phyloP scores from a whole-genome alignment of 2,113 vertebrate genomes.

The Plestiodon gilberti region DNA sequence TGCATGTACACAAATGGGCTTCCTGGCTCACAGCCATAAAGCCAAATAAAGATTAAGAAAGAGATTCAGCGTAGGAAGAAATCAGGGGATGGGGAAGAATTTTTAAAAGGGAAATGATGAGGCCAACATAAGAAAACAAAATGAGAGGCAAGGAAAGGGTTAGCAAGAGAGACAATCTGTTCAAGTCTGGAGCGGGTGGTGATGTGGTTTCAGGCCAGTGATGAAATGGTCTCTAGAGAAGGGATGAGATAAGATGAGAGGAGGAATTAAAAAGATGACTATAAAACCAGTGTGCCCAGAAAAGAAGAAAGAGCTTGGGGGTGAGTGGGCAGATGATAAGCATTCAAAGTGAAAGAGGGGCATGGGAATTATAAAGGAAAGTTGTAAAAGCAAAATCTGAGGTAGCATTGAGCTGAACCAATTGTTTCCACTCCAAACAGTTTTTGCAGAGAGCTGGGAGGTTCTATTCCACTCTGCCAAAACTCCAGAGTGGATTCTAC shows the following conservation, averaged over 20 bases:
- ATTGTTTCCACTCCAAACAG: not conserved
- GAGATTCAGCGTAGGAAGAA: not conserved
- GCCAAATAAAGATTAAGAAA: constrained; percentile 3
- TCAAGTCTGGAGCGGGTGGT: not conserved
- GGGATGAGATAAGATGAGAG: not conserved
- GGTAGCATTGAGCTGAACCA: not conserved
- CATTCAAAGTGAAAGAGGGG: not conserved
- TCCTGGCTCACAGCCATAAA: constrained; percentile 4
- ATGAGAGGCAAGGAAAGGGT: not conserved
- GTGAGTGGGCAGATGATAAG: not conserved
- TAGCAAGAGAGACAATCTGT: not conserved
- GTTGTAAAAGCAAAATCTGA: not conserved
- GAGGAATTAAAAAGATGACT: not conserved
- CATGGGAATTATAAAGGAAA: not conserved
- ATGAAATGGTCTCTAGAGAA: not conserved
- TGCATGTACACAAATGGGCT: not conserved
- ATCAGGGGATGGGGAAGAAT: not conserved
- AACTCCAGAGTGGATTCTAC: not conserved
- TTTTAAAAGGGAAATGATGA: not conserved
- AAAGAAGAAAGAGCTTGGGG: not conserved
- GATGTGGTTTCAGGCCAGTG: not conserved
- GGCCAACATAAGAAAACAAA: not conserved
- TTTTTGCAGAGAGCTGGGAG: not conserved
- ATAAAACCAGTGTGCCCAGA: not conserved
- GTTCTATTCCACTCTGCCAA: not conserved